These are phyloP conservation scores for Panurus biarmicus DNA, from an alignment of 2,113 vertebrate species.

Conservation along the genomic window DNA sequence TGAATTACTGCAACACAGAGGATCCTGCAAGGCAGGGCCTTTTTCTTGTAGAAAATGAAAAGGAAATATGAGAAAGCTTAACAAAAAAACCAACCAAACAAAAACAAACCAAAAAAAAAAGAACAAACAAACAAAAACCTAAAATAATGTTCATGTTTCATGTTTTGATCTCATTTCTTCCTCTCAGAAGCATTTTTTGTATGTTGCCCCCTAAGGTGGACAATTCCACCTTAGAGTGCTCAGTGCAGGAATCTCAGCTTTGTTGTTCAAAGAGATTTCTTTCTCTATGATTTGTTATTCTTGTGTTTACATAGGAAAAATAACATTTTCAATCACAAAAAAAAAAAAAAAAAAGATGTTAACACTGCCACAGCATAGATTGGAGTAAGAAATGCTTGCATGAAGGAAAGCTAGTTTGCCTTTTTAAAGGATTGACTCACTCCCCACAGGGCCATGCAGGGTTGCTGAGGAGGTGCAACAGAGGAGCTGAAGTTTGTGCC, in stretches of 20 bases:
- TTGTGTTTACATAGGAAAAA: neutral
- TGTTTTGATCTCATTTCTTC: neutral
- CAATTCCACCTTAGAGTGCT: neutral
- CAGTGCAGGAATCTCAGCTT: neutral
- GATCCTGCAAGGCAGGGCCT: neutral
- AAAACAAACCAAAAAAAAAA: too few relatives aligned
- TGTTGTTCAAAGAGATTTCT: neutral
- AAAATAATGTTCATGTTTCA: neutral
- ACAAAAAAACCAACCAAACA: too few relatives aligned
- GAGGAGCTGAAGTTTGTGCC: neutral
- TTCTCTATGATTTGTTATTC: neutral
- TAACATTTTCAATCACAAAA: neutral
- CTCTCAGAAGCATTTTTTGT: neutral
- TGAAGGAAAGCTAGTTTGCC: neutral
- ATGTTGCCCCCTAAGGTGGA: neutral
- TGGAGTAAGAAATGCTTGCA: neutral
- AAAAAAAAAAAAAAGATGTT: neutral
- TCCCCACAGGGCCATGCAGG: accelerated
- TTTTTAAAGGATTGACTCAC: neutral
- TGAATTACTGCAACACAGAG: neutral
- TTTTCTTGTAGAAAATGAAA: neutral
- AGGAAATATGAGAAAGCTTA: neutral
- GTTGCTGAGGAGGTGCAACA: neutral
- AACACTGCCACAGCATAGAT: neutral
- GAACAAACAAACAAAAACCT: too few relatives aligned